phyloP scores from a whole-genome alignment of 2,113 vertebrate species.

The Siniperca chuatsi region DNA sequence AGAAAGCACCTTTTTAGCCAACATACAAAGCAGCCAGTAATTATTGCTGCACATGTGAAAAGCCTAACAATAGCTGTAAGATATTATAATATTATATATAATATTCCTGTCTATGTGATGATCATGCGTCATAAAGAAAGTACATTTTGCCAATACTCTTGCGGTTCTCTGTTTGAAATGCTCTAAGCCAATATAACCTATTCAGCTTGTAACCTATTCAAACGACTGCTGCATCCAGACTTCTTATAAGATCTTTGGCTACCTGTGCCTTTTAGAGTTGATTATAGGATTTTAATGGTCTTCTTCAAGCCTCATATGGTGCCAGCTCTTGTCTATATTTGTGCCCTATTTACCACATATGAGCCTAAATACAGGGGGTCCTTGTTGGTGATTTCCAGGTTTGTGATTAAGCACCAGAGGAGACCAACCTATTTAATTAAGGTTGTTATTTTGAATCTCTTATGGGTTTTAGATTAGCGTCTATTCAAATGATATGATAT shows the following conservation, averaged over 20 bases:
- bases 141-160: neutral
- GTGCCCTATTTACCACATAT: neutral
- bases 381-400: neutral
- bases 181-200: neutral
- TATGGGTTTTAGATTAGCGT: too few species aligned
- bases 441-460: too few species aligned
- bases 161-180: neutral
- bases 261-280: neutral
- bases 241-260: neutral
- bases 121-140: neutral
- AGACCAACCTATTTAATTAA: too few species aligned
- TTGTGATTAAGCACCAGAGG: too few species aligned
- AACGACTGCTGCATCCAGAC: neutral
- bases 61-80: too few species aligned
- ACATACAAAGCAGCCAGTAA: neutral
- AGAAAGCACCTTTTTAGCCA: neutral
- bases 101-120: too few species aligned
- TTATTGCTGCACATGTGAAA: neutral
- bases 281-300: neutral
- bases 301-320: neutral
- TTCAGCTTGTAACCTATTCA: neutral
- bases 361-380: too few species aligned
- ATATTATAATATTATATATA: too few species aligned
- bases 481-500: too few species aligned
- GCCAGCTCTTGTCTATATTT: too few species aligned